Evolutionary conservation across 2,888 invertebrate species (phyloP).

Genomic region (Amblyjoppa fuscipennis): DNA sequence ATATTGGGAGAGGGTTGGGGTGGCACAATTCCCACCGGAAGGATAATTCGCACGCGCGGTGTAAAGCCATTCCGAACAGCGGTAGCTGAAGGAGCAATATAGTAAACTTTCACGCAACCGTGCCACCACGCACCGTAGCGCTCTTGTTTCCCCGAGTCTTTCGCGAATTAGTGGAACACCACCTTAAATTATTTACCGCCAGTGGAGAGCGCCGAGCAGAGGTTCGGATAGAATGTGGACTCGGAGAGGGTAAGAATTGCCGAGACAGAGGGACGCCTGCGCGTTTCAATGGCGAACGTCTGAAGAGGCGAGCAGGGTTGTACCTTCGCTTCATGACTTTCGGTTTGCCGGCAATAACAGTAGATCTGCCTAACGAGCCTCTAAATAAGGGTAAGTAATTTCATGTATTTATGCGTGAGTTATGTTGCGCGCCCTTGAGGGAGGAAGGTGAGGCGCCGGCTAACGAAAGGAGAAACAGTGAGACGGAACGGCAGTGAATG

Average conservation of each 20-base stretch:
- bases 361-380: constrained; percentile 84
- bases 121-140: neutral
- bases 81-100: constrained; percentile 14
- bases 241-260: constrained; percentile 42
- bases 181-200: constrained; percentile 27
- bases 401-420: constrained; percentile 85
- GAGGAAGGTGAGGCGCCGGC: constrained; percentile 39
- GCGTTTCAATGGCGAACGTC: constrained; percentile 21
- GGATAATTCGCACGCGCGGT: constrained; percentile 39
- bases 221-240: constrained; percentile 29
- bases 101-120: constrained; percentile 28
- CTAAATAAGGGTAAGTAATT: constrained; percentile 85
- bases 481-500: constrained; percentile 41
- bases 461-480: constrained; percentile 26
- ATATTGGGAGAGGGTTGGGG: constrained; percentile 20
- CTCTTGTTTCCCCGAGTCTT: constrained; percentile 13
- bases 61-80: constrained; percentile 31
- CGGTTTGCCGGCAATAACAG: constrained; percentile 83
- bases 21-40: constrained; percentile 15
- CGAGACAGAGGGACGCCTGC: constrained; percentile 35
- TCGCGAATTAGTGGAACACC: constrained; percentile 28
- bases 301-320: constrained; percentile 24
- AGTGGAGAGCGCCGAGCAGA: neutral
- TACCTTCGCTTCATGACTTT: constrained; percentile 69
- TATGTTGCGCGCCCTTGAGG: constrained; percentile 73